Evolutionary conservation across 2,113 vertebrate species (phyloP), one percentile per base, ranked within the genome.

Genomic region (Cynocephalus volans): DNA sequence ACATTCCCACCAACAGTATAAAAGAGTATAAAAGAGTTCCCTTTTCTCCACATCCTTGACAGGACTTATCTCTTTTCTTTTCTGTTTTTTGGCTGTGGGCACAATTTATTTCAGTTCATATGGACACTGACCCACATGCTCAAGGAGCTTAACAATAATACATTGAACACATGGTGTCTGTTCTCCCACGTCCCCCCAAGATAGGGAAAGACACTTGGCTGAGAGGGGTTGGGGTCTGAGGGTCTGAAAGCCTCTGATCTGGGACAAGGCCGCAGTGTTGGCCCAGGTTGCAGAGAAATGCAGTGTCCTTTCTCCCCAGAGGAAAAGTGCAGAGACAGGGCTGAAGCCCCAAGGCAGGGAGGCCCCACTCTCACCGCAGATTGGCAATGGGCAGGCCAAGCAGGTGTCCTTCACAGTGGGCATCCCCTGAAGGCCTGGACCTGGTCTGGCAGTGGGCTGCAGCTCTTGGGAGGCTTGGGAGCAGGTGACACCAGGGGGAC

Each of bases 371-470:
- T 83, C 80, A 23, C 23, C 2, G 95, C 70, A 6, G 2, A 18
- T 14, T 88, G 95, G 96, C 96, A 76, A 80, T 9, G 28, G 89
- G 79, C 12, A 4, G 52, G 89, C 75, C 13, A 41, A 1, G 24
- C 45, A 41, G 96, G 52, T 4, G 48, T 69, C 95, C 92, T 89
- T 91, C 76, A 54, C 1, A 67, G 92, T n/a, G 56, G 92, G 94
- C 6, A 1, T 87, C 54, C 90, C 56, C 36, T 14, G 28, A 58
- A n/a, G 85, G 86, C 73, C 58, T 1, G 24, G 65, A 98, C 99
- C 0, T 52, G 97, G 98, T 67, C 99, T 98, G 98, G 99, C 99
- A 96, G 98, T 99, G 73, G 99, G 98, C 92, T 98, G 97, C 96
- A 99, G 99, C 26, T 36, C 70, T 75, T 6, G 0, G 62, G 36